A percentile compares a stretch with the other conserved stretches of the same genome.
Evolutionary conservation across 2,888 invertebrate species (phyloP).

Genomic region (Selenia dentaria): DNA sequence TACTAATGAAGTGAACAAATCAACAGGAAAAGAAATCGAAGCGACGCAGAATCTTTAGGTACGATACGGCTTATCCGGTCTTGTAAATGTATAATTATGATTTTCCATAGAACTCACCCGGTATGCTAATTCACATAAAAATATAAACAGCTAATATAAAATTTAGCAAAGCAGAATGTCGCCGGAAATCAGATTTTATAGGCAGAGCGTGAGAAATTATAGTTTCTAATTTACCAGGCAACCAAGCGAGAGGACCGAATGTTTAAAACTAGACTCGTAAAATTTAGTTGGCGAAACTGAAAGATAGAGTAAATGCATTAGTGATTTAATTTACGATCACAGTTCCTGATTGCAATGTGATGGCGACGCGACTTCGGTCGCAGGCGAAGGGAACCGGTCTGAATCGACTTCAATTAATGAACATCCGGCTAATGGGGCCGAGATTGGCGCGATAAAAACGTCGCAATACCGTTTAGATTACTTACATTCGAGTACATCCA

Average conservation of each 20-base stretch:
- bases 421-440: constrained; percentile 52
- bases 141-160: constrained; percentile 17
- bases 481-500: constrained; percentile 8
- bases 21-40: constrained; percentile 60
- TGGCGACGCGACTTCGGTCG: constrained; percentile 9
- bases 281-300: background rate
- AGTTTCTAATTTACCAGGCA: constrained; percentile 19
- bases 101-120: constrained; percentile 26
- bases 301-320: constrained; percentile 34
- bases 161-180: constrained; percentile 7
- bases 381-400: constrained; percentile 38
- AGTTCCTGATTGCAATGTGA: constrained; percentile 8
- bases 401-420: constrained; percentile 52
- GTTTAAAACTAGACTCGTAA: constrained; percentile 1
- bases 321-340: constrained; percentile 42
- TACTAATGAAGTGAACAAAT: constrained; percentile 39
- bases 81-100: constrained; percentile 32
- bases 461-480: constrained; percentile 42
- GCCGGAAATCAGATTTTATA: constrained; percentile 16
- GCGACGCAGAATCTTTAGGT: constrained; percentile 33
- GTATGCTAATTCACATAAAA: constrained; percentile 17
- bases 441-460: constrained; percentile 43
- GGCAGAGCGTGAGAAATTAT: constrained; percentile 40
- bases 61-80: constrained; percentile 31
- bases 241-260: constrained; percentile 2